Conservation (phyloP, 2,888 invertebrate species). For the Cordilura impudica region DNA sequence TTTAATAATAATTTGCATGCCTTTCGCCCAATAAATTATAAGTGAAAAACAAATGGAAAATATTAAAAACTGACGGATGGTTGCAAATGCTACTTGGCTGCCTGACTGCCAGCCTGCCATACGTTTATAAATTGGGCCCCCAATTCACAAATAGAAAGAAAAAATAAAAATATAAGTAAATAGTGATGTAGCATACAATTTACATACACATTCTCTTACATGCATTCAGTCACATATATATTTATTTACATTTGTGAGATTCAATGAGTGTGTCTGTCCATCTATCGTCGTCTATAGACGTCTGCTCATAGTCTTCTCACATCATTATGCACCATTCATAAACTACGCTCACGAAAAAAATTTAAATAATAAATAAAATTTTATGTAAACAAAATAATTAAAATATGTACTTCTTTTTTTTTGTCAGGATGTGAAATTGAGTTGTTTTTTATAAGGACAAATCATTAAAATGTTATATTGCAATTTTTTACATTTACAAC, state of each 20-base stretch:
- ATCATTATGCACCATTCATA: conserved; percentile 58
- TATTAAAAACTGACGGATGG: conserved; percentile 76
- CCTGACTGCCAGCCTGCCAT: conserved; percentile 52
- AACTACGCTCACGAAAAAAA: conserved; percentile 36
- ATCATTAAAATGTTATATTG: too few relatives aligned
- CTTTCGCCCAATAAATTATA: conserved; percentile 69
- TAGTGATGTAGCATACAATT: conserved; percentile 35
- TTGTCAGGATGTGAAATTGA: too few relatives aligned
- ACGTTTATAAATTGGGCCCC: conserved; percentile 58
- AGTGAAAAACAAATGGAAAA: conserved; percentile 73
- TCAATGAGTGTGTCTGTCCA: conserved; percentile 28
- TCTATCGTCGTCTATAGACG: conserved; percentile 49
- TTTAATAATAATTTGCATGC: conserved; percentile 30
- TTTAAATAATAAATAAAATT: too few relatives aligned
- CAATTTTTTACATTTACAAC: too few relatives aligned
- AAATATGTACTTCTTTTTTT: background rate
- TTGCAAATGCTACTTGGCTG: conserved; percentile 61
- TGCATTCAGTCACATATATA: background rate
- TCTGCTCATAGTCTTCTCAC: conserved; percentile 58
- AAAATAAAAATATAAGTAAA: conserved; percentile 24
- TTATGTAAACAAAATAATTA: too few relatives aligned
- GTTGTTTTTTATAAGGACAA: too few relatives aligned
- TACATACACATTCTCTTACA: conserved; percentile 8
- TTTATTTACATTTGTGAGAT: conserved; percentile 11
- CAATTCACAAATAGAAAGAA: conserved; percentile 40